Base-by-base conservation (phyloP, 2,888 invertebrate genomes). In the Pycnomerus fuliginosus region DNA sequence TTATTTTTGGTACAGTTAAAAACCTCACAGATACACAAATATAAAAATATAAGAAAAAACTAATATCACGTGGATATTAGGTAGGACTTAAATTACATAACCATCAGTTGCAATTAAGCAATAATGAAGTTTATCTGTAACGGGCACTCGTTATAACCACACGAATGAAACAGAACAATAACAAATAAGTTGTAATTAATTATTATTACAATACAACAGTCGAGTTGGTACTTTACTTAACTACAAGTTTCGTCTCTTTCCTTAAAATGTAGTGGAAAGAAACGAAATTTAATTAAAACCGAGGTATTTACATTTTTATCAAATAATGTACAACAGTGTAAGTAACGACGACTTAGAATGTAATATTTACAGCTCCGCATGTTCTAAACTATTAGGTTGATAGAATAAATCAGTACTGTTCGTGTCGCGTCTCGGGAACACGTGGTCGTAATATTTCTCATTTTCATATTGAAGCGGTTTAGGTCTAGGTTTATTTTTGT, bases 381-480 rank as follows among this genome's bases (percentile, higher is more conserved):
- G 67, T 43, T 71, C 65, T 56, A 68, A 58, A 54, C 64, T 66
- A 57, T 62, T 61, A 22, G 70, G 69, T 55, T 69, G 69, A 58
- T 70, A 71, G 52, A 66, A 68, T 44, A 61, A 59, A 51, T 67
- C 64, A 58, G 61, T 61, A 49, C 58, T 60, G 47, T 53, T 53
- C 48, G 56, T 51, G 45, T 58, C 53, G 49, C 56, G 53, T 55
- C 62, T 64, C 44, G 81, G 80, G 60, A 82, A 82, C 51, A 82
- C 74, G 55, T 80, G 80, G 60, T 82, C 78, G 56, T 81, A 74
- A 66, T 81, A 82, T 45, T 77, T 76, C 63, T 80, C 79, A 57
- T 80, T 71, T 39, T 78, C 80, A 55, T 76, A 75, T 59, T 80
- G 80, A 46, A 81, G 62, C 7, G 80, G 80, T 61, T 76, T 80